These are phyloP conservation scores for Pyxicephalus adspersus DNA, from an alignment of 2,113 vertebrate species.

Conservation along the genomic window DNA sequence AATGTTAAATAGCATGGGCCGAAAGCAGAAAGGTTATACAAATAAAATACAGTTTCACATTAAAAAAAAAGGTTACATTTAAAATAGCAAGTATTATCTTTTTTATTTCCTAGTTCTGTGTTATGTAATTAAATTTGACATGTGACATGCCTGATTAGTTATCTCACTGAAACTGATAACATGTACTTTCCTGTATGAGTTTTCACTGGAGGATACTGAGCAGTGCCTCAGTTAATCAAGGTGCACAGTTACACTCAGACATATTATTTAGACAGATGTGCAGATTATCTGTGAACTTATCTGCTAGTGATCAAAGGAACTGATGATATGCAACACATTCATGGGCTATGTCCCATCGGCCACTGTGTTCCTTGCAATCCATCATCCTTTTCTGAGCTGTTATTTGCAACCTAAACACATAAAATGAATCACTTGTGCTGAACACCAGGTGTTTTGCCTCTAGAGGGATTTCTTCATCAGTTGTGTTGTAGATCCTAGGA, in stretches of 20 bases:
- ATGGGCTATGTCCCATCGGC: conserved; percentile 94
- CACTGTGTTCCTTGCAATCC: conserved; percentile 81
- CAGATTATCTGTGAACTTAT: conserved; percentile 86
- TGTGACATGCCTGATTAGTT: conserved; percentile 31
- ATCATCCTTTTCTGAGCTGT: conserved; percentile 84
- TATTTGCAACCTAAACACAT: conserved; percentile 88
- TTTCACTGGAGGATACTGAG: conserved; percentile 11
- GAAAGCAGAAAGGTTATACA: too few species aligned
- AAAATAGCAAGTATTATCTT: too few species aligned
- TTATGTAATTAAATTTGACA: conserved; percentile 3
- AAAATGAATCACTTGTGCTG: conserved; percentile 90
- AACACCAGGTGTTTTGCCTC: conserved; percentile 94
- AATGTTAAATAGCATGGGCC: neutral
- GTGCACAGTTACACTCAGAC: conserved; percentile 38
- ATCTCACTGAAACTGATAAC: conserved; percentile 34
- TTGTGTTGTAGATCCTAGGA: neutral
- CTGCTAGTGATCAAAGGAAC: conserved; percentile 93
- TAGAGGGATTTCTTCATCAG: conserved; percentile 74
- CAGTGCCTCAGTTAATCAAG: conserved; percentile 38
- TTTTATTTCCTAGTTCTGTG: too few species aligned
- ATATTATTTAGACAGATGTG: conserved; percentile 78
- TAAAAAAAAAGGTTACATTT: too few species aligned
- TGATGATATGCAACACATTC: conserved; percentile 96
- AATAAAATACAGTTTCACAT: too few species aligned
- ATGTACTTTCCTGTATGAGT: conserved; percentile 10